These are phyloP conservation scores for Phalera bucephala DNA, from an alignment of 2,888 invertebrate species.

Conservation along the genomic window DNA sequence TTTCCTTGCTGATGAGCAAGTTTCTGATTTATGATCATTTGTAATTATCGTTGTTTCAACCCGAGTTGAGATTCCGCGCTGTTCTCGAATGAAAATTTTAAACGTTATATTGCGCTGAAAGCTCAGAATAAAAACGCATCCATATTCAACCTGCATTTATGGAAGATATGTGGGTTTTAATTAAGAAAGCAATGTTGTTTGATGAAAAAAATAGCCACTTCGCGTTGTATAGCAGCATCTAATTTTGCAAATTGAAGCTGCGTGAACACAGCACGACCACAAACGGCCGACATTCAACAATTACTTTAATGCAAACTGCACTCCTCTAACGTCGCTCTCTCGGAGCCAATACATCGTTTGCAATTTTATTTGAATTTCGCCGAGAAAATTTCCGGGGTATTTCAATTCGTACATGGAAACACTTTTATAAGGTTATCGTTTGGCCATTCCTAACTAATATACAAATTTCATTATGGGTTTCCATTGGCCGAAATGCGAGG, in stretches of 20 bases:
- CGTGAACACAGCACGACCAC: slow-evolving; percentile 48
- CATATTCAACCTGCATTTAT: slow-evolving; percentile 9
- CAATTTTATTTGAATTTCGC: slow-evolving; percentile 62
- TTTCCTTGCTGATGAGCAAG: slow-evolving; percentile 20
- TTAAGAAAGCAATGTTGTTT: slow-evolving; percentile 33
- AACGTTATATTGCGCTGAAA: slow-evolving; percentile 1
- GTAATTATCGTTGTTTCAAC: slow-evolving; percentile 5
- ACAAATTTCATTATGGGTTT: slow-evolving; percentile 63
- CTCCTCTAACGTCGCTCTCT: slow-evolving; percentile 42
- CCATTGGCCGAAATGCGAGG: slow-evolving; percentile 53
- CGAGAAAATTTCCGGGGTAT: slow-evolving; percentile 42
- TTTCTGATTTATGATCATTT: slow-evolving; percentile 25
- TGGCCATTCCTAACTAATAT: slow-evolving; percentile 44
- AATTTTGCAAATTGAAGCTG: slow-evolving; percentile 63
- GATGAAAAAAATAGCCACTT: slow-evolving; percentile 43
- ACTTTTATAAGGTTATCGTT: slow-evolving; percentile 54
- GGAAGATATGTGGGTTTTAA: slow-evolving; percentile 28
- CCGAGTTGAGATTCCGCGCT: background rate
- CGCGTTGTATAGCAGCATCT: slow-evolving; percentile 44
- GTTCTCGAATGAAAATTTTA: background rate
- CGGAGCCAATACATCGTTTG: slow-evolving; percentile 56
- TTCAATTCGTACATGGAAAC: slow-evolving; percentile 59
- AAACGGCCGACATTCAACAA: slow-evolving; percentile 47
- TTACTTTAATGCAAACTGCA: slow-evolving; percentile 64
- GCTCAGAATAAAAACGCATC: slow-evolving; percentile 5